Evolutionary conservation across 2,797 vertebrate genomes (phyloP), one percentile per base, ranked within the genome.

Genomic region (Clarias laeviceps): DNA sequence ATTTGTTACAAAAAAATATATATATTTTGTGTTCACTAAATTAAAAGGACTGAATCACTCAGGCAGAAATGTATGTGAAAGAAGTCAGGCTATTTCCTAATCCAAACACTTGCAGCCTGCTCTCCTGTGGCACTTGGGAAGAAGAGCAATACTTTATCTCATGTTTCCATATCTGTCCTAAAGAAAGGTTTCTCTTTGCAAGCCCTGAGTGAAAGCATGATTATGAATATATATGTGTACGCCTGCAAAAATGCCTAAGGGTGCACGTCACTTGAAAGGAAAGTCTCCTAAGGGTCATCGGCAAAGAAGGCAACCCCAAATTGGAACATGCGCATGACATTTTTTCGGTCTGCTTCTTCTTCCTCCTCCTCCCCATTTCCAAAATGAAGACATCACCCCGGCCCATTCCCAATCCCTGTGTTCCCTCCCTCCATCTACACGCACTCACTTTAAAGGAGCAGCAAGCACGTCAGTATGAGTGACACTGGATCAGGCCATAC

Each of bases 401-500:
- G 50, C 85, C 79, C 88, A 74, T 81, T 85, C 56, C 22, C 45
- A 27, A 86, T 11, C 40, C 61, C 24, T 57, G 40, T 22, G 32
- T 64, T 54, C 79, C 54, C 37, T 88, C 61, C 69, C 82, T 84
- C 34, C 59, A 66, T 82, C 80, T 68, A 84, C 70, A 81, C 88
- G 87, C 88, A 89, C 89, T 77, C 91, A 88, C 87, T 89, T 88
- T 84, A 61, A 90, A 91, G 91, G 90, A 87, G 88, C 86, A 91
- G 88, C 83, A 82, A 91, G 88, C 83, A 84, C 84, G 87, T 87
- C 82, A 88, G 86, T 86, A 90, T 82, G 86, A 88, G 86, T 88
- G 87, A 90, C 87, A 89, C 82, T 80, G 82, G 87, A 93, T 90
- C 89, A 86, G 84, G 87, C 81, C 84, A 86, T 87, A 88, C 86